phyloP scores from a whole-genome alignment of 1,140 invertebrate species.

The Drosophila arizonae region DNA sequence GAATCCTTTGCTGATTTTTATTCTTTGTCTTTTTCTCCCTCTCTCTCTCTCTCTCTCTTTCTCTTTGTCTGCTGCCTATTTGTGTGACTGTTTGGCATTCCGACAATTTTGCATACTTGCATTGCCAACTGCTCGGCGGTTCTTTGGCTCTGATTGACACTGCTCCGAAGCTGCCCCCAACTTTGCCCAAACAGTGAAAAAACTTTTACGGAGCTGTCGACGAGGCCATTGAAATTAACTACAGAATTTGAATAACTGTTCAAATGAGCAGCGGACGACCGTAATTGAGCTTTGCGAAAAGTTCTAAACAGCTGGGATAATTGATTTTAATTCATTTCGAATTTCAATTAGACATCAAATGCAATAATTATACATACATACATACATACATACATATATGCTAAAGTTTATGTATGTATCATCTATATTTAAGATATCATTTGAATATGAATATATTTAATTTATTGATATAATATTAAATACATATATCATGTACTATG shows the following conservation, averaged over 20 bases:
- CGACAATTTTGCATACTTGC: slow-evolving; percentile 14
- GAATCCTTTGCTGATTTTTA: not conserved
- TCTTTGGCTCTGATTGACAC: slow-evolving; percentile 22
- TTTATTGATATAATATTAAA: too few species aligned
- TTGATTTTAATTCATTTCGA: slow-evolving; percentile 21
- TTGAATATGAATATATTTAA: too few species aligned
- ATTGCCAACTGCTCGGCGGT: slow-evolving; percentile 21
- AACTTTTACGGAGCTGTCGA: slow-evolving; percentile 30
- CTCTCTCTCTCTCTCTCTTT: not conserved
- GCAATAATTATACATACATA: too few species aligned
- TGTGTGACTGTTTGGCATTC: slow-evolving; percentile 6
- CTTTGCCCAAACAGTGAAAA: not conserved
- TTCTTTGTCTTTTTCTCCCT: too few species aligned
- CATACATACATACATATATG: too few species aligned
- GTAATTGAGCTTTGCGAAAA: slow-evolving; percentile 6
- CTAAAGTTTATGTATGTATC: too few species aligned
- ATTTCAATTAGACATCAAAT: slow-evolving; percentile 2
- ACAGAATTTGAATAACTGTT: slow-evolving; percentile 17
- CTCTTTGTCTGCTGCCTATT: not conserved
- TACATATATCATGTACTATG: too few species aligned
- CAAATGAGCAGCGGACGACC: slow-evolving; percentile 3
- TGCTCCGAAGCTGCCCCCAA: not conserved
- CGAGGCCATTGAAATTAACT: slow-evolving; percentile 26
- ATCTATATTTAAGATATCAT: too few species aligned
- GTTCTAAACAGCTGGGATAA: slow-evolving; percentile 3